These are phyloP conservation scores for Chondrosia reniformis DNA, from an alignment of 37 sponge, comb jelly and placozoan genomes.

Conservation along the genomic window DNA sequence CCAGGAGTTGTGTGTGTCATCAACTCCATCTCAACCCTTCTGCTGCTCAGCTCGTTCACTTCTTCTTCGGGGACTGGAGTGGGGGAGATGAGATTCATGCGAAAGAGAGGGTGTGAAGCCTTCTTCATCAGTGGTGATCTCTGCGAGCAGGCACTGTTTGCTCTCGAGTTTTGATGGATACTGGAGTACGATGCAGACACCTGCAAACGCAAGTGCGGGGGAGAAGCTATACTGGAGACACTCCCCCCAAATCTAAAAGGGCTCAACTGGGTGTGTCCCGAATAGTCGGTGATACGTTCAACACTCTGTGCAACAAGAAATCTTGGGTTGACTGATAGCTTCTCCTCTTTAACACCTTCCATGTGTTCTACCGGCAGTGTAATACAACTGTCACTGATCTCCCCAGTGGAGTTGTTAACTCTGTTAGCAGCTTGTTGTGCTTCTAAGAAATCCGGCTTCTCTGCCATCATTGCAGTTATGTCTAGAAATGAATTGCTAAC, in stretches of 20 bases:
- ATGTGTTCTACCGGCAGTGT: slow-evolving; percentile 14
- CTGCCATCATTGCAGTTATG: background rate
- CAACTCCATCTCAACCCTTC: slow-evolving; percentile 10
- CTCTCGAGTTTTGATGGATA: background rate
- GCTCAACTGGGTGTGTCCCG: background rate
- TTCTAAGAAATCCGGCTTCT: background rate
- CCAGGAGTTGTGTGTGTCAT: background rate
- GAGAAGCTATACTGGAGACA: background rate
- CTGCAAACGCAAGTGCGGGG: background rate
- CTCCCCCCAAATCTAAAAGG: background rate
- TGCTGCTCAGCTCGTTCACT: background rate
- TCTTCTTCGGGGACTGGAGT: slow-evolving; percentile 4
- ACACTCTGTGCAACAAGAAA: background rate
- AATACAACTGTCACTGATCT: slow-evolving; percentile 21
- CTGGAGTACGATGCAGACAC: background rate
- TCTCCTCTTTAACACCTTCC: slow-evolving; percentile 15
- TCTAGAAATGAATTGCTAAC: slow-evolving; percentile 16
- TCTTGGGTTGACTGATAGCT: no score
- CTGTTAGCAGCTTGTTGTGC: background rate
- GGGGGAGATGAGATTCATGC: slow-evolving; percentile 10
- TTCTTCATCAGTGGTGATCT: background rate
- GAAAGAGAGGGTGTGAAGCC: background rate
- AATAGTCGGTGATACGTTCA: background rate
- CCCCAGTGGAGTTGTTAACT: background rate
- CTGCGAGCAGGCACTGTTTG: slow-evolving; percentile 1